phyloP scores from a whole-genome alignment of 2,797 vertebrate genomes.

The Enteromius viviparus region DNA sequence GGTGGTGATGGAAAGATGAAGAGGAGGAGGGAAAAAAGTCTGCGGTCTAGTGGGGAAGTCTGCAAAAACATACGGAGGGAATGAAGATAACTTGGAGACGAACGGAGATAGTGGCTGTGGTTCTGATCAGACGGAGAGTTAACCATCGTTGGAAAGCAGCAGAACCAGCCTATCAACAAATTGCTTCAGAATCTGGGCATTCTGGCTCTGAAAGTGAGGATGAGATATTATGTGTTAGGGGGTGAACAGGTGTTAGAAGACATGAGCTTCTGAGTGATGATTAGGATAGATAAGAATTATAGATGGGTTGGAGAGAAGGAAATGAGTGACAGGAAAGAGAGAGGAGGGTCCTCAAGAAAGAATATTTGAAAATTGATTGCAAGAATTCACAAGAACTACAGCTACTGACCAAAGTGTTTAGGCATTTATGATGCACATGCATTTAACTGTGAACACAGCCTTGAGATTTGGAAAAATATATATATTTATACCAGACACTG shows the following conservation, averaged over 20 bases:
- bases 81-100: conserved; percentile 55
- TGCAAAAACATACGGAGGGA: conserved; percentile 44
- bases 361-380: conserved; percentile 21
- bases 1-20: conserved; percentile 49
- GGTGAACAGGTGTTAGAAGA: conserved; percentile 61
- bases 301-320: conserved; percentile 51
- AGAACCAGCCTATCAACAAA: conserved; percentile 5
- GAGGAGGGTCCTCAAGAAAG: conserved; percentile 13
- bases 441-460: background rate
- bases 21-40: conserved; percentile 19
- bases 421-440: background rate
- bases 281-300: conserved; percentile 59
- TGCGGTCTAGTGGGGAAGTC: conserved; percentile 44
- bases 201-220: conserved; percentile 39
- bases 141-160: conserved; percentile 24
- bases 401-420: background rate
- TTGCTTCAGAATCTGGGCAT: conserved; percentile 24
- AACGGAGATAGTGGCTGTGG: conserved; percentile 44
- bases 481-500: background rate
- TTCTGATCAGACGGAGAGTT: conserved; percentile 41
- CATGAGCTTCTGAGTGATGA: conserved; percentile 58
- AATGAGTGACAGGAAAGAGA: conserved; percentile 43
- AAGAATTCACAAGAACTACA: background rate
- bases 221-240: conserved; percentile 61
- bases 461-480: background rate